Conservation (phyloP, 2,113 vertebrate species). For the Tinamus guttatus region DNA sequence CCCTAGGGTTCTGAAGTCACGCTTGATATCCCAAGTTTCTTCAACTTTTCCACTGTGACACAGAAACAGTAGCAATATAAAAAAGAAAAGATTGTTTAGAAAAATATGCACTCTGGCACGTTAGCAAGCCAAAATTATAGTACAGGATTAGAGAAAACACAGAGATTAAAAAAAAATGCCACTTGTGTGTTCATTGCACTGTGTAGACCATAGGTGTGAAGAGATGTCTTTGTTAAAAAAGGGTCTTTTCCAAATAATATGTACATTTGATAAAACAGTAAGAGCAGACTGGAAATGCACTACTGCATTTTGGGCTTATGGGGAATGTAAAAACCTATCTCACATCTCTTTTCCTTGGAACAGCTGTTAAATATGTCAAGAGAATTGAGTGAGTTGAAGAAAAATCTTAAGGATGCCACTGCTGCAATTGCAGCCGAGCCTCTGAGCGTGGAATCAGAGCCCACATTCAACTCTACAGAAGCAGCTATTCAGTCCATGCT, state of each 20-base stretch:
- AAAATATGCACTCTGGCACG: not conserved
- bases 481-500: slow-evolving; percentile 95
- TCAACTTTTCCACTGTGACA: not conserved
- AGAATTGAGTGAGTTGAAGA: slow-evolving; percentile 93
- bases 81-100: not conserved
- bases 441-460: slow-evolving; percentile 80
- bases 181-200: not conserved
- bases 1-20: too few relatives aligned
- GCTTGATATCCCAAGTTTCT: too few relatives aligned
- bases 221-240: not conserved
- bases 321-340: not conserved
- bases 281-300: not conserved
- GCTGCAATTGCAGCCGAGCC: slow-evolving; percentile 86
- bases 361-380: slow-evolving; percentile 98
- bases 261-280: not conserved
- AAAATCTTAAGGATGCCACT: slow-evolving; percentile 90
- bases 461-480: slow-evolving; percentile 88
- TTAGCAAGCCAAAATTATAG: not conserved
- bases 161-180: not conserved
- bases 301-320: not conserved
- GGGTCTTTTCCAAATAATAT: not conserved
- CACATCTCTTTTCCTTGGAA: slow-evolving; percentile 24
- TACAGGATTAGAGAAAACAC: not conserved
- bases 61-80: not conserved
- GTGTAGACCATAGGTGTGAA: not conserved